Evolutionary conservation across 2,888 invertebrate species (phyloP).

Genomic region (Pyrrhia umbra): DNA sequence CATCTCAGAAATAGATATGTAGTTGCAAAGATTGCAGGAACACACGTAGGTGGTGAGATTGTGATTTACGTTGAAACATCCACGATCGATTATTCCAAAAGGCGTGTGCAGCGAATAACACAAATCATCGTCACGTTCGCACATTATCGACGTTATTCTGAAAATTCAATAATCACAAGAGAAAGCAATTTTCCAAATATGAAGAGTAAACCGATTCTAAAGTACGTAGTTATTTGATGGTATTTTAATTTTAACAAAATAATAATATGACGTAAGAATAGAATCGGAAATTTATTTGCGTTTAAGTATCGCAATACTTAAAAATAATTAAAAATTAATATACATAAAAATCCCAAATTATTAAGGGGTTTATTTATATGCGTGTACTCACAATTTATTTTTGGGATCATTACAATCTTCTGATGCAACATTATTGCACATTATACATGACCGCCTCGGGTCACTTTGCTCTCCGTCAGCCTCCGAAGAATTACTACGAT

Average conservation of each 20-base stretch:
- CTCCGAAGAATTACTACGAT: slow-evolving; percentile 30
- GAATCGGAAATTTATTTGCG: too few species aligned
- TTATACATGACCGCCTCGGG: slow-evolving; percentile 73
- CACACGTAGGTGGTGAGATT: slow-evolving; percentile 80
- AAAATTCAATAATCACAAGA: slow-evolving; percentile 58
- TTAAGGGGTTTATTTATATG: not conserved
- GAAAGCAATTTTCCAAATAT: slow-evolving; percentile 51
- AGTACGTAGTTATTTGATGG: not conserved
- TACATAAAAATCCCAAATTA: too few species aligned
- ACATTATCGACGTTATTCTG: slow-evolving; percentile 75
- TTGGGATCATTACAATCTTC: slow-evolving; percentile 75
- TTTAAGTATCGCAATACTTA: too few species aligned
- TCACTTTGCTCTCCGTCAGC: slow-evolving; percentile 35
- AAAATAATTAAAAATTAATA: too few species aligned
- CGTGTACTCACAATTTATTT: slow-evolving; percentile 76
- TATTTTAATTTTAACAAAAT: not conserved
- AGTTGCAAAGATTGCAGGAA: slow-evolving; percentile 84
- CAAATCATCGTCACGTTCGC: slow-evolving; percentile 74
- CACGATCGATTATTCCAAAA: slow-evolving; percentile 82
- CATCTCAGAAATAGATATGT: slow-evolving; percentile 79
- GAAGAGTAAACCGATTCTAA: slow-evolving; percentile 6
- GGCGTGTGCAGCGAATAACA: slow-evolving; percentile 84
- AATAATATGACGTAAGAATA: not conserved
- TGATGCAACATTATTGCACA: slow-evolving; percentile 74
- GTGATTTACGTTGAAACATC: slow-evolving; percentile 78